Conservation (phyloP, 30 jellyfish, hydroid and myxozoan genomes). For the Cassiopea andromeda region DNA sequence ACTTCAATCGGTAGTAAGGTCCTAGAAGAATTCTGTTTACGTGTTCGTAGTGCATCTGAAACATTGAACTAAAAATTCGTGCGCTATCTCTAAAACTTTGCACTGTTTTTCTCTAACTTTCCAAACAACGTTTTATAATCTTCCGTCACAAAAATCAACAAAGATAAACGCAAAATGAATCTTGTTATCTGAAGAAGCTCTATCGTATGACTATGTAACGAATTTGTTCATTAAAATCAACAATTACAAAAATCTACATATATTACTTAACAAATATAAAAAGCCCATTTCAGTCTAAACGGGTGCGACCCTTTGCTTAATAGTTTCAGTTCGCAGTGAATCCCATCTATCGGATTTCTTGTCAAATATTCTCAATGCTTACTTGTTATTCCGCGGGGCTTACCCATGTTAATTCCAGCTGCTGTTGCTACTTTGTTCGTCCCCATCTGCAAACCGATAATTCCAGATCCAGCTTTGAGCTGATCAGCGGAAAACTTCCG, state of each 20-base stretch:
- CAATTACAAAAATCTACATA: neutral
- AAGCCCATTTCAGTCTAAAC: neutral
- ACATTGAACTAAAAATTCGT: neutral
- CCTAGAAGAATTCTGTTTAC: no score
- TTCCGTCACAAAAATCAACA: neutral
- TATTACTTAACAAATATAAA: no score
- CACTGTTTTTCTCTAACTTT: neutral
- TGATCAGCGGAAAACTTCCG: slow-evolving; percentile 91
- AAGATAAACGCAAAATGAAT: neutral
- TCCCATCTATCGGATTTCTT: neutral
- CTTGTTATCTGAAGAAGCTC: neutral
- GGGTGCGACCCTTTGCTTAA: neutral
- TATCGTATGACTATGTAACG: neutral
- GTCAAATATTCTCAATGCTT: slow-evolving; percentile 1
- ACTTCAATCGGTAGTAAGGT: no score
- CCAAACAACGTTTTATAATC: neutral
- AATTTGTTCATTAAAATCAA: neutral
- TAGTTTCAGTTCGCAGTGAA: neutral
- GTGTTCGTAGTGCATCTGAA: no score
- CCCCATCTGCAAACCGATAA: slow-evolving; percentile 93
- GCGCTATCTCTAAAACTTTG: neutral
- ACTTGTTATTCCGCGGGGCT: slow-evolving; percentile 12
- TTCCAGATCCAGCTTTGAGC: slow-evolving; percentile 86
- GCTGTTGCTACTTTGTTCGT: slow-evolving; percentile 95
- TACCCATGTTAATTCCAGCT: neutral